Evolutionary conservation across 2,888 invertebrate genomes (phyloP).

Genomic region (Vanessa cardui): DNA sequence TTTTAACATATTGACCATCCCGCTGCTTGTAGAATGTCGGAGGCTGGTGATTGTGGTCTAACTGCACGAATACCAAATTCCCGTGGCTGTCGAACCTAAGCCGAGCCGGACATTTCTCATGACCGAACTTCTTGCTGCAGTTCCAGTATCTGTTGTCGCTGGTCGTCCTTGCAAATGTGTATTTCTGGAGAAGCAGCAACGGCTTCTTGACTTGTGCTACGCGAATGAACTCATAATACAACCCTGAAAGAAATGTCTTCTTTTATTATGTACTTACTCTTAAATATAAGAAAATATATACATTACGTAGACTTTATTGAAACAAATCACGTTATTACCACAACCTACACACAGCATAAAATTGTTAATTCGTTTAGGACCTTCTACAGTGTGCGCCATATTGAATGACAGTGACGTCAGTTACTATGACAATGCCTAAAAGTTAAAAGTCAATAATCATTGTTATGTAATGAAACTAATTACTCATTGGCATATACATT

Average conservation of each 20-base stretch:
- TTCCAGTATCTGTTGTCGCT: slow-evolving; percentile 60
- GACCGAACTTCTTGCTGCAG: slow-evolving; percentile 54
- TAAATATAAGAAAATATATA: no score
- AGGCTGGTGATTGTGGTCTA: slow-evolving; percentile 57
- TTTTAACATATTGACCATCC: slow-evolving; percentile 43
- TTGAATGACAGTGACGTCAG: no score
- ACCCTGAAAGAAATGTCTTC: slow-evolving; percentile 36
- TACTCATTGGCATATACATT: no score
- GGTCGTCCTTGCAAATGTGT: slow-evolving; percentile 58
- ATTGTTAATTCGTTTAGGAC: no score
- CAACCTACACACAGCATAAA: no score
- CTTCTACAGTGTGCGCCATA: no score
- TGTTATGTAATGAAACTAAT: no score
- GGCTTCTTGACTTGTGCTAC: slow-evolving; percentile 47
- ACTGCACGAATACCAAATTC: slow-evolving; percentile 46
- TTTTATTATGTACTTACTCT: no score
- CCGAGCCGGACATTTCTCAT: slow-evolving; percentile 55
- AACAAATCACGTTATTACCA: no score
- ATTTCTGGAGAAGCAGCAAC: slow-evolving; percentile 44
- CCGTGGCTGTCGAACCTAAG: slow-evolving; percentile 54
- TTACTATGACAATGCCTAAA: no score
- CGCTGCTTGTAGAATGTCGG: slow-evolving; percentile 43
- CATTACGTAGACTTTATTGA: no score
- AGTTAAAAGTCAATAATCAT: no score
- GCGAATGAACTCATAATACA: slow-evolving; percentile 46